phyloP scores from a whole-genome alignment of 2,888 invertebrate species.

The Anoncus sp. region DNA sequence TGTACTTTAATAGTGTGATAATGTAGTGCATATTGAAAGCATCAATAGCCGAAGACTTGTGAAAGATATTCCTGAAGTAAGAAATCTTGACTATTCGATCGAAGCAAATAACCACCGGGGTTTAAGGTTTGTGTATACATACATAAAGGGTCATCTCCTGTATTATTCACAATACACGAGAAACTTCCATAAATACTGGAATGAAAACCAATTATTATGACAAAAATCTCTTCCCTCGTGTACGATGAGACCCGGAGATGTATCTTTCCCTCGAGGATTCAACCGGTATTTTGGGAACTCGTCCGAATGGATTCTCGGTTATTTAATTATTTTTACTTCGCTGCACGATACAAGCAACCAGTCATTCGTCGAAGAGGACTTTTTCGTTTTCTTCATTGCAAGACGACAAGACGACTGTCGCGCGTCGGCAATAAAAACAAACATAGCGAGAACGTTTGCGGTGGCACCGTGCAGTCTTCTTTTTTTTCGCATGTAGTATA shows the following conservation, averaged over 20 bases:
- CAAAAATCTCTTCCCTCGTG: constrained; percentile 65
- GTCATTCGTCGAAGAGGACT: constrained; percentile 69
- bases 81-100: constrained; percentile 38
- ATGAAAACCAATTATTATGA: constrained; percentile 74
- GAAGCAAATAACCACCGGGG: constrained; percentile 36
- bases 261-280: constrained; percentile 6
- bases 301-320: constrained; percentile 59
- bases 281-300: neutral
- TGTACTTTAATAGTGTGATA: constrained; percentile 16
- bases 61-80: constrained; percentile 22
- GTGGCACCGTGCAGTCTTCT: neutral
- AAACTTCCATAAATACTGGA: constrained; percentile 73
- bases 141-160: neutral
- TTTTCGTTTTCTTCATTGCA: constrained; percentile 38
- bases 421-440: constrained; percentile 74
- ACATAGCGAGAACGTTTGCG: constrained; percentile 62
- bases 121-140: neutral
- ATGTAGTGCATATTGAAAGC: constrained; percentile 29
- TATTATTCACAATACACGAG: constrained; percentile 14
- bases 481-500: constrained; percentile 30
- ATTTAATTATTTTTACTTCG: constrained; percentile 72
- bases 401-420: constrained; percentile 63
- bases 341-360: constrained; percentile 34
- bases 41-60: neutral
- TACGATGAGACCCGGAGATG: constrained; percentile 68